Percentiles rank a stretch among this genome's conserved stretches.
Evolutionary conservation across 2,888 invertebrate species (phyloP).

Genomic region (Agrilus cyanescens): DNA sequence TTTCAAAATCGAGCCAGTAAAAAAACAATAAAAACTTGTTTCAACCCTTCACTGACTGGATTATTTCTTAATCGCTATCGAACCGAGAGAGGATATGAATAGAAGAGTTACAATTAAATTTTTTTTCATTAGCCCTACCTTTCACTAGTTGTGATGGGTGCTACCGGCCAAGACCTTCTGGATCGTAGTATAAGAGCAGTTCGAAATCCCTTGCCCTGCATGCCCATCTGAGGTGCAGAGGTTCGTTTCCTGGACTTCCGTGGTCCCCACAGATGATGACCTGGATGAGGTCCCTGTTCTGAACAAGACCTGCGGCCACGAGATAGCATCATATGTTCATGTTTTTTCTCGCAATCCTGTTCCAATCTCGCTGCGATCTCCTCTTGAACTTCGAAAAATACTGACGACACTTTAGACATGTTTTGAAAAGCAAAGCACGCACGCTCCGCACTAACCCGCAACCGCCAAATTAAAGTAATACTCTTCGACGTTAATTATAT

Average conservation of each 20-base stretch:
- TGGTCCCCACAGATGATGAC: constrained; percentile 53
- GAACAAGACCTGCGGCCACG: constrained; percentile 53
- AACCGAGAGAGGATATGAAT: too few relatives aligned
- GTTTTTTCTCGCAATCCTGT: constrained; percentile 32
- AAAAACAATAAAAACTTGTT: too few relatives aligned
- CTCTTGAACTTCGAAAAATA: constrained; percentile 31
- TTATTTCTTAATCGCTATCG: too few relatives aligned
- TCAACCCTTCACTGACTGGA: too few relatives aligned
- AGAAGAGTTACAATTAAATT: too few relatives aligned
- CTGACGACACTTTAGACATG: constrained; percentile 18
- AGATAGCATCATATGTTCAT: constrained; percentile 38
- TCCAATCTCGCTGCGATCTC: constrained; percentile 29
- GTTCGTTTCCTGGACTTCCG: constrained; percentile 55
- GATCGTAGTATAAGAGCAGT: constrained; percentile 56
- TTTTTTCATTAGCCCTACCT: constrained; percentile 35
- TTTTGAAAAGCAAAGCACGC: not conserved
- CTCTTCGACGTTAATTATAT: too few relatives aligned
- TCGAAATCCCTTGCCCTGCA: constrained; percentile 38
- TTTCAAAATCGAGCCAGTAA: too few relatives aligned
- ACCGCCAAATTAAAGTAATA: too few relatives aligned
- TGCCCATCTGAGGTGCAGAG: constrained; percentile 60
- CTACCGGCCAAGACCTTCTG: constrained; percentile 64
- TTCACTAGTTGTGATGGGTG: constrained; percentile 46
- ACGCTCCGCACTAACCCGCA: too few relatives aligned
- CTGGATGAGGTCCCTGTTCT: constrained; percentile 59